Conservation (phyloP, 2,797 vertebrate genomes). For the Sandelia bainsii region DNA sequence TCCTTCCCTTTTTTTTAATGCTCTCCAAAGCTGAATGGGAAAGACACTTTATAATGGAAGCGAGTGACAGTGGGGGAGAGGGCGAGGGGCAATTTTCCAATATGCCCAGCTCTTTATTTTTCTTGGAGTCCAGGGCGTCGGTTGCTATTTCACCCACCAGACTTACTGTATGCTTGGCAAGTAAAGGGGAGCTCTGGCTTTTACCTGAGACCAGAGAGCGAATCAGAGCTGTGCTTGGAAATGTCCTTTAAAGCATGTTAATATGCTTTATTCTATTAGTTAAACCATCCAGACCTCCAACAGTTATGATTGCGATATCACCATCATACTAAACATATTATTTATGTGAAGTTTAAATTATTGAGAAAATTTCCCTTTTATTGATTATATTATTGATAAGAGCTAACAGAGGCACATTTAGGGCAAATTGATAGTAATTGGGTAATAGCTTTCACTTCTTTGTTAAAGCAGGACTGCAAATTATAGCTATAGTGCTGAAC, state of each 20-base stretch:
- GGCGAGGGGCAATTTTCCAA: conserved; percentile 70
- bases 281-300: conserved; percentile 57
- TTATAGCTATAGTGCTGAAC: conserved; percentile 41
- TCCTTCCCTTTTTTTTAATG: conserved; percentile 49
- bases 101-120: conserved; percentile 78
- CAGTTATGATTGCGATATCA: conserved; percentile 58
- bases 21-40: conserved; percentile 74
- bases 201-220: conserved; percentile 55
- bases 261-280: too few relatives aligned
- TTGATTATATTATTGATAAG: conserved; percentile 1
- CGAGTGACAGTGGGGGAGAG: conserved; percentile 56
- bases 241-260: conserved; percentile 51
- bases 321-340: conserved; percentile 15
- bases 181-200: conserved; percentile 54
- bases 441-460: conserved; percentile 29
- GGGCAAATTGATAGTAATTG: conserved; percentile 23
- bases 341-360: conserved; percentile 21
- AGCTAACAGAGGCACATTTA: conserved; percentile 3
- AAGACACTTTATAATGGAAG: conserved; percentile 75
- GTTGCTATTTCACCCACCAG: conserved; percentile 72
- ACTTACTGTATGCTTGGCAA: conserved; percentile 50
- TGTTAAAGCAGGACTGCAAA: conserved; percentile 45
- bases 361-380: conserved; percentile 17
- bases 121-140: conserved; percentile 74
- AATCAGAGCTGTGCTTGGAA: conserved; percentile 54